These are phyloP conservation scores for Halictus ligatus DNA, from an alignment of 2,888 invertebrate genomes.

Conservation along the genomic window DNA sequence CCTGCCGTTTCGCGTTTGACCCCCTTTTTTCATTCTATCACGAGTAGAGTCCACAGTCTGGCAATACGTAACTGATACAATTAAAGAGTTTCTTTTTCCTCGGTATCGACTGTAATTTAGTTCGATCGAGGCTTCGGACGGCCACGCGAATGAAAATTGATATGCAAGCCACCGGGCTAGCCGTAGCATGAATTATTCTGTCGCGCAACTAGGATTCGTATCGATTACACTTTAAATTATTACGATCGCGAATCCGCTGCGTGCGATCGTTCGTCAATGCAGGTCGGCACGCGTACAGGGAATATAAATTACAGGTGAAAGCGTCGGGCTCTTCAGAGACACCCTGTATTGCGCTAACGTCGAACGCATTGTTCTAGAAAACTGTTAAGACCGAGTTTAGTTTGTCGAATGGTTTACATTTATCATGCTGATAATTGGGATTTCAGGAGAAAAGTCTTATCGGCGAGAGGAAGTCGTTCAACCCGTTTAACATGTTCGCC, in stretches of 20 bases:
- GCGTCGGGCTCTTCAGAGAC: background rate
- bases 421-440: too few relatives aligned
- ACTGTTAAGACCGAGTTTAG: background rate
- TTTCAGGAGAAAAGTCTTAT: too few relatives aligned
- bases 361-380: background rate
- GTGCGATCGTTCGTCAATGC: background rate
- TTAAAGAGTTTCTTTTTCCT: background rate
- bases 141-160: background rate
- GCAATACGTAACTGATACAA: background rate
- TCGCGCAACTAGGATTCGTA: background rate
- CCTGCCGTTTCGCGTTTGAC: background rate
- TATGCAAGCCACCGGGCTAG: background rate
- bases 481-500: too few relatives aligned
- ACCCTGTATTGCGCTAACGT: background rate
- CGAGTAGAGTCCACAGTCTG: background rate
- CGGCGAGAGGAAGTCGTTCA: too few relatives aligned
- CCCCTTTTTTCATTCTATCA: too few relatives aligned
- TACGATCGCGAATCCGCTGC: background rate
- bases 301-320: background rate
- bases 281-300: background rate
- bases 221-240: slow-evolving; percentile 11
- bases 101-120: background rate
- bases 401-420: too few relatives aligned
- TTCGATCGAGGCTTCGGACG: background rate
- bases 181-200: slow-evolving; percentile 8